Evolutionary conservation across 2,888 invertebrate species (phyloP), one percentile per base, ranked within the genome.

Genomic region (Podabrus alpinus): DNA sequence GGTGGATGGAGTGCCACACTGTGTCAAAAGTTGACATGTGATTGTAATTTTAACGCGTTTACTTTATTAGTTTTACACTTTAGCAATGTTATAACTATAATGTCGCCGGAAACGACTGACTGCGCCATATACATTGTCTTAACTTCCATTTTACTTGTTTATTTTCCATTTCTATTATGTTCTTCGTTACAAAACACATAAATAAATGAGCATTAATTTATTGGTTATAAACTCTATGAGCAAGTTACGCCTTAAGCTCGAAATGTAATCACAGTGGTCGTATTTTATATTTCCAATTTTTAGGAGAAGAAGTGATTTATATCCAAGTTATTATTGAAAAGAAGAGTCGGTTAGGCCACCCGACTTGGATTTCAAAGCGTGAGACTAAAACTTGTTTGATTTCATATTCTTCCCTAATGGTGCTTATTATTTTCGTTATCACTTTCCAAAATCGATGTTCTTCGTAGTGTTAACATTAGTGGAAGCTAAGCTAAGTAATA

Each of bases 11-110:
- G 77, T 79, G 78, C 75, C 77, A 72, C 64, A 67, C 72, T 73
- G 69, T 72, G 79, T 79, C 76, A 76, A 79, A 78, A 76, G 45
- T 66, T 75, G 76, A 76, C 79, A 73, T 71, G 76, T 76, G 79
- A 76, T 79, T 76, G 79, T 72, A 78, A 79, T 79, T 79, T 78
- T 76, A 76, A 76, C 77, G 69, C 77, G 71, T 78, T 75, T 72
- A 77, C 69, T 72, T 72, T 69, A 77, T 77, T 76, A 76, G 60
- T 60, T 72, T 76, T 76, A 73, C 73, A 73, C 75, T 72, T 76
- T 69, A 72, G 59, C 71, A 21, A 68, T 71, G 61, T 60, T 71
- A 66, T 25, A 45, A 60, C 15, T 74, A 69, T 70, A 17, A 21
- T 25, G 62, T 64, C 62, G 62, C 62, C 69, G 71, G 71, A 71